phyloP scores from a whole-genome alignment of 2,797 vertebrate genomes.

The Mormyrus hasselquistii region DNA sequence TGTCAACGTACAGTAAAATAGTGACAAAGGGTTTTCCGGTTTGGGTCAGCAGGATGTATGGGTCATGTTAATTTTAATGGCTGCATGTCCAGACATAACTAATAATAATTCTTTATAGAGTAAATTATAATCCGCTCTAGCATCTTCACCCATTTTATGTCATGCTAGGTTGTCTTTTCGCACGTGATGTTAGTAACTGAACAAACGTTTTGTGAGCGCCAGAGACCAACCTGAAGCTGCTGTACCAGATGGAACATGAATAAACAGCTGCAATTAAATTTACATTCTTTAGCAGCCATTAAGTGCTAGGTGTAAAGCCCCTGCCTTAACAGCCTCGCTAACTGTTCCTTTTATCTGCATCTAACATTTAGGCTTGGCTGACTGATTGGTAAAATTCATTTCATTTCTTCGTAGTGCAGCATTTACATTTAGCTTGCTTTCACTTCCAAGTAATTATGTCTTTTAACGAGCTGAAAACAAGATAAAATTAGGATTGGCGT shows the following conservation, averaged over 20 bases:
- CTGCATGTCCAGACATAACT: neutral
- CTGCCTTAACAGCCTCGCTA: neutral
- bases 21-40: neutral
- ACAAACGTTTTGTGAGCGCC: neutral
- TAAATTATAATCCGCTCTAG: neutral
- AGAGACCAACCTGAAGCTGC: neutral
- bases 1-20: neutral
- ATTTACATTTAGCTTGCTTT: neutral
- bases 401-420: neutral
- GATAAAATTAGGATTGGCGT: neutral
- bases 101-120: neutral
- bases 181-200: neutral
- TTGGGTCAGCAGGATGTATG: neutral
- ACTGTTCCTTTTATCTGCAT: neutral
- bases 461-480: neutral
- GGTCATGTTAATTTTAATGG: neutral
- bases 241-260: neutral
- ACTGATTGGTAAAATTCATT: neutral
- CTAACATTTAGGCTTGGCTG: neutral
- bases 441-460: neutral
- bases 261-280: neutral
- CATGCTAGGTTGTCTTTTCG: neutral
- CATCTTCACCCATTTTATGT: conserved; percentile 1
- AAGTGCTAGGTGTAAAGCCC: neutral
- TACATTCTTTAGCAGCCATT: neutral